These are phyloP conservation scores for Pontoporia blainvillei DNA, from an alignment of 2,113 vertebrate genomes.

Conservation along the genomic window DNA sequence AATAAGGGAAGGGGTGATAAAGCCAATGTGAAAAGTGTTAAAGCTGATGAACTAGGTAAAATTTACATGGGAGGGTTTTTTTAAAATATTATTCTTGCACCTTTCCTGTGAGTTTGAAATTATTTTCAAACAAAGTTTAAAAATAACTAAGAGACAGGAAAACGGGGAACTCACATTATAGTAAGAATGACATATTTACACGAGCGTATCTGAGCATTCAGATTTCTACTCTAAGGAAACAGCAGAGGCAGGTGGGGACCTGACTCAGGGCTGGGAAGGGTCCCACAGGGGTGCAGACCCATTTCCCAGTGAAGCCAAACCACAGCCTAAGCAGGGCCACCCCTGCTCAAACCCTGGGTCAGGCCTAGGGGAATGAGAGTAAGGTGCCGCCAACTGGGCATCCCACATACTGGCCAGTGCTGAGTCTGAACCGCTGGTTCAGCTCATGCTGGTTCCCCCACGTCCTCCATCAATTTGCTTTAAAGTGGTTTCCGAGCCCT, in stretches of 20 bases:
- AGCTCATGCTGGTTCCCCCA: no score
- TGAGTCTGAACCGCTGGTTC: no score
- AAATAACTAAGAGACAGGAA: not conserved
- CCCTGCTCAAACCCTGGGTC: not conserved
- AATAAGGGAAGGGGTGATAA: not conserved
- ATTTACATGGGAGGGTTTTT: not conserved
- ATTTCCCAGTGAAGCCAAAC: not conserved
- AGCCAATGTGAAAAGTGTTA: not conserved
- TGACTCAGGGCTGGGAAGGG: not conserved
- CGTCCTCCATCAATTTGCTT: not conserved
- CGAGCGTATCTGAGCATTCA: fast-evolving
- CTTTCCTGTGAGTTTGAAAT: conserved; percentile 11
- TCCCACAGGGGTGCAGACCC: not conserved
- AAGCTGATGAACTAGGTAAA: not conserved
- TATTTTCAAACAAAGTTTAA: conserved; percentile 24
- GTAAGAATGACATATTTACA: not conserved
- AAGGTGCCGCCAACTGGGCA: not conserved
- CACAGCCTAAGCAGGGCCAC: not conserved
- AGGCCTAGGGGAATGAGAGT: not conserved
- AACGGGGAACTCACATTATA: not conserved
- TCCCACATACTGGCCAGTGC: not conserved
- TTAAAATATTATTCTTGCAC: not conserved
- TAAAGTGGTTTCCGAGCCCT: not conserved
- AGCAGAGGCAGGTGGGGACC: not conserved
- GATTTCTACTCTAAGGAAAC: not conserved